Base-by-base conservation (phyloP, 2,797 vertebrate genomes). In the Typhlichthys eigenmanni region DNA sequence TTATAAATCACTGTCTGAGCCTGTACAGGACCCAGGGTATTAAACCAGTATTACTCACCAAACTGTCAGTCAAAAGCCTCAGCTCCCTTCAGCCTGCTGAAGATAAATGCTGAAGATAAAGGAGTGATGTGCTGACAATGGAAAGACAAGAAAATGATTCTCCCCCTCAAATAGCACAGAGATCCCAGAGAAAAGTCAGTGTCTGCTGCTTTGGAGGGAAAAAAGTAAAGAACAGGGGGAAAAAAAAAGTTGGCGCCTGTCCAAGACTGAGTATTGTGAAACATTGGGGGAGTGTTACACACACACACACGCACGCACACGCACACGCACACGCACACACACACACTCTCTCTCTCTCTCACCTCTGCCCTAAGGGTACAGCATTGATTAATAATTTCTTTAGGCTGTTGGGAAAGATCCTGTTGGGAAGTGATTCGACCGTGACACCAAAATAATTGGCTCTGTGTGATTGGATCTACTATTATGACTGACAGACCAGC, bases 1-100 rank as follows among this genome's bases (percentile, higher is more conserved):
- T 64, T 72, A 92, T 92, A 89, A 91, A 92, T 93, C 91, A 92
- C 83, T 87, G 89, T 89, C 91, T 60, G 32, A 58, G 74, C 46
- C 64, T 72, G 81, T 81, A 82, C 86, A 83, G 71, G 71, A 82
- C 74, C 47, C 74, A 82, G 86, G 19, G 62, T 55, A 79, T 85
- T 77, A 83, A 83, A 47, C 52, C 52, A 54, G 51, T 64, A 75
- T 84, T 74, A 79, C 68, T 77, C 79, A 80, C 71, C 13, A 6
- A 13, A 32, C 19, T 34, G 49, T 52, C 70, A 55, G 67, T 76
- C 57, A 76, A 83, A 86, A 60, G 76, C 66, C 77, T 17, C 57
- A 74, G 70, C 69, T 68, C 69, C 84, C 60, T 71, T 87, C 71
- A 66, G 71, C 57, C 55, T 1, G 43, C 82, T 70, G 66, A 88